Evolutionary conservation across 2,113 vertebrate genomes (phyloP), one percentile per base, ranked within the genome.

Genomic region (Gobius niger): DNA sequence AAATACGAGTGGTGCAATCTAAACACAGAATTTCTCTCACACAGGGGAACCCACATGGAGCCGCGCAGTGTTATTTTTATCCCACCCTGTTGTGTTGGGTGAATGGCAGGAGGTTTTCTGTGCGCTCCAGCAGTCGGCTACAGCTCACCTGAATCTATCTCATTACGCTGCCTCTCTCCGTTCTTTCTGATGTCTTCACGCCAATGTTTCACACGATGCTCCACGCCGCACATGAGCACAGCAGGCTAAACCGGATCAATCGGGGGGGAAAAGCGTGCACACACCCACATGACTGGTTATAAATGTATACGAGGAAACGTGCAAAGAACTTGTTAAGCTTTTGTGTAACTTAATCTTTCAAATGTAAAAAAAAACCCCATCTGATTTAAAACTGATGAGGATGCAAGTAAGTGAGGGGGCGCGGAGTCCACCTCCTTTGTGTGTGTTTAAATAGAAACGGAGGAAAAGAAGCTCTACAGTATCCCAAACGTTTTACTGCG

Each of bases 241-340:
- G 51, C 52, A 54, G 52, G 52, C 5, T 54, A 54, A 54, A 54
- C 52, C 52, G 18, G n/a, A 54, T 54, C 52, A 54, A 54, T 54
- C 52, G 24, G 24, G 3, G 24, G 24, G 52, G 24, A 54, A 54
- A 5, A 3, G 10, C 52, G 6, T 5, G 4, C 52, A 24, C 52
- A 24, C 10, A 9, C 52, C 12, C 52, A 54, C 18, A 24, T 54
- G 52, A 54, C 52, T 19, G 18, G 10, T 19, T 24, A 24, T 12
- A 24, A 10, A 24, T n/a, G 10, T 18, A 52, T 16, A 52, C 51
- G 7, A 6, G 10, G 52, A 10, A 18, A 54, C 19, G 24, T 24
- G 5, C 6, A 19, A 24, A 18, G 52, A 10, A 10, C 51, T 52
- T 52, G 14, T n/a, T n/a, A 50, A 6, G 49, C 4, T n/a, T 51